These are phyloP conservation scores for Cacoxenus indagator DNA, from an alignment of 2,888 invertebrate genomes.

Conservation along the genomic window DNA sequence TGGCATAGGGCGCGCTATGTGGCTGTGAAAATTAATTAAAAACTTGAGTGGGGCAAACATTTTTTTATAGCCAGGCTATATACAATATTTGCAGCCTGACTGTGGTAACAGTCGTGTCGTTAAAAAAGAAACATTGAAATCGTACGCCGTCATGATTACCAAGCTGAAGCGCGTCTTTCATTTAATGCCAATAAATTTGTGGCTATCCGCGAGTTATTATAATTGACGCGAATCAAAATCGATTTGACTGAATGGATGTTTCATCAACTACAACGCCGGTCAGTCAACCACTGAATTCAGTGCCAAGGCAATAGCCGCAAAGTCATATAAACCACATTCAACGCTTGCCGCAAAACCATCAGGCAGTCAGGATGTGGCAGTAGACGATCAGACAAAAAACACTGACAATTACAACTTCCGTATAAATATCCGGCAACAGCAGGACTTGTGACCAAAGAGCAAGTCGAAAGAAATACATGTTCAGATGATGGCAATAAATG, in stretches of 20 bases:
- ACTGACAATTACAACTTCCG: constrained; percentile 60
- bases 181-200: too few species aligned
- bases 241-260: neutral
- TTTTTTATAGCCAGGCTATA: too few species aligned
- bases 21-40: too few species aligned
- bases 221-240: too few species aligned
- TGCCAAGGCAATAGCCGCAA: constrained; percentile 12
- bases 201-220: neutral
- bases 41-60: too few species aligned
- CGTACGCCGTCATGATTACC: too few species aligned
- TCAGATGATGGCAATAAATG: constrained; percentile 55
- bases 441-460: neutral
- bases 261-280: constrained; percentile 13
- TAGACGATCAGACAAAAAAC: constrained; percentile 47
- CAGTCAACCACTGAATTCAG: neutral
- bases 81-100: too few species aligned
- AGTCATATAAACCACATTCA: constrained; percentile 41
- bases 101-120: too few species aligned
- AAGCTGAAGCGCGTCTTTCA: too few species aligned
- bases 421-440: constrained; percentile 26
- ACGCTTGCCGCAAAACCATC: constrained; percentile 30
- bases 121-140: too few species aligned
- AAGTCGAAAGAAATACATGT: neutral
- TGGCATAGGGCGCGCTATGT: too few species aligned
- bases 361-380: constrained; percentile 14